Evolutionary conservation across 2,888 invertebrate species (phyloP), one percentile per base, ranked within the genome.

Genomic region (Drosophila nr. perissopoda): DNA sequence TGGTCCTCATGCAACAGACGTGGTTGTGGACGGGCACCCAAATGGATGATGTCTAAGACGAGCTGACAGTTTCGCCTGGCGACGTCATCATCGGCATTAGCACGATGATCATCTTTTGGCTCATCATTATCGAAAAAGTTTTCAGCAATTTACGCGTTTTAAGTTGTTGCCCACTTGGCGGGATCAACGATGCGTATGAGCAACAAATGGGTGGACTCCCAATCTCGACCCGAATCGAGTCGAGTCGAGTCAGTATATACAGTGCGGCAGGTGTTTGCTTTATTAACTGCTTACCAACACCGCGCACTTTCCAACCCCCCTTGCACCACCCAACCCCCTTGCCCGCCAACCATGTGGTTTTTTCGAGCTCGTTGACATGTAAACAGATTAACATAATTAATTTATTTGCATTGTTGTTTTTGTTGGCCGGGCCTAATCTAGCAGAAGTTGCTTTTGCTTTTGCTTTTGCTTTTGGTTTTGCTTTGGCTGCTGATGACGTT

Each of bases 381-480:
- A 86, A 88, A 89, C 82, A 88, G 89, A 88, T 88, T 88, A 90
- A 84, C 84, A 87, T 88, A 88, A 88, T 88, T 90, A 88, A 88
- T 89, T 88, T 89, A 90, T 90, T 77, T 87, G 74, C 62, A 64
- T 74, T 66, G 75, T 76, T 62, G 18, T 36, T 51, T 42, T 63
- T 51, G 36, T 34, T 40, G 49, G 63, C 62, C 69, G 42, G 67
- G 62, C 58, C 71, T 80, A 76, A 82, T 72, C 77, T 69, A 54
- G 48, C 60, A 68, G 42, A 56, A 61, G 59, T 45, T 25, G 61
- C 57, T 58, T 38, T 52, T 42, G 56, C 59, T 63, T 36, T 36
- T 42, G 56, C 65, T 63, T 36, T 36, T 18, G 60, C 57, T 53
- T 36, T 36, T 18, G 60, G 56, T 53, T 45, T 53, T 38, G 57